Evolutionary conservation across 2,797 vertebrate genomes (phyloP).

Genomic region (Silurus lanzhouensis): DNA sequence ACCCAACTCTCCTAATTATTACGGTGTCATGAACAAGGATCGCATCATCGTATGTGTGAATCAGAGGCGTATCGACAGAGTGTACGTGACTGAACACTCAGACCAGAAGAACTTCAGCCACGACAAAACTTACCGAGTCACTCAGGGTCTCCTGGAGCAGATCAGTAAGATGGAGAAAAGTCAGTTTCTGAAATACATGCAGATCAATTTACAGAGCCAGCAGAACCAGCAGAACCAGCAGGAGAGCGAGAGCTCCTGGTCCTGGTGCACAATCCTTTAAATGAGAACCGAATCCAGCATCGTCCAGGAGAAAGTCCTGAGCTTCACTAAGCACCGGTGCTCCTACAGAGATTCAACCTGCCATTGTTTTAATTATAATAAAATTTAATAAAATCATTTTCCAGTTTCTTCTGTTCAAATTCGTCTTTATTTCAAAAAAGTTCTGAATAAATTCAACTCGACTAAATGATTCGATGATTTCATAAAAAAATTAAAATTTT

Average conservation of each 20-base stretch:
- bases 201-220: accelerated
- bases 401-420: neutral
- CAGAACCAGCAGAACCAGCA: no score
- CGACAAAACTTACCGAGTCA: constrained; percentile 29
- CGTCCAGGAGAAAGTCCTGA: neutral
- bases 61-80: accelerated
- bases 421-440: no score
- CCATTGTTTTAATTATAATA: no score
- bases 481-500: no score
- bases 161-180: neutral
- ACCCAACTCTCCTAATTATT: accelerated
- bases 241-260: neutral
- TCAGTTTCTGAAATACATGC: neutral
- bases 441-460: no score
- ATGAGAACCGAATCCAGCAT: neutral
- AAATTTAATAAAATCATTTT: neutral
- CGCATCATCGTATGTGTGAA: constrained; percentile 46
- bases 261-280: constrained; percentile 47
- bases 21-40: constrained; percentile 36
- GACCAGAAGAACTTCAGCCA: neutral
- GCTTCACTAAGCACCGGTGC: neutral
- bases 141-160: constrained; percentile 8
- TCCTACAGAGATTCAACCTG: neutral
- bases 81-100: constrained; percentile 45
- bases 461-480: no score